Conservation (phyloP, 2,113 vertebrate genomes). For the Gymnogyps californianus region DNA sequence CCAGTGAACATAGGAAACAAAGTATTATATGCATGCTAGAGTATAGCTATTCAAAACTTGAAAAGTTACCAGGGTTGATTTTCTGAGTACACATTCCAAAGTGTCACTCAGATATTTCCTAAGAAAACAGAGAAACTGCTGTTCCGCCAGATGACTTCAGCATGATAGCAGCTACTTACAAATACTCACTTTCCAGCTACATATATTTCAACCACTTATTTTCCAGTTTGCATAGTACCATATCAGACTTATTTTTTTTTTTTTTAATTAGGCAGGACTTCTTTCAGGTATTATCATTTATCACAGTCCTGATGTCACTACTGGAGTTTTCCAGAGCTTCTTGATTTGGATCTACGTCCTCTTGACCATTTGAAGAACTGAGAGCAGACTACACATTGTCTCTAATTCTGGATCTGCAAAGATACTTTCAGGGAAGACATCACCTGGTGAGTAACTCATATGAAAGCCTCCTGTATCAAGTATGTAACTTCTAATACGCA, state of each 20-base stretch:
- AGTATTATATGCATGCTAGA: neutral
- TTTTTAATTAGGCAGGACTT: neutral
- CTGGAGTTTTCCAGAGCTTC: neutral
- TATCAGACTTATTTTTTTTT: no score
- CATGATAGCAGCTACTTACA: neutral
- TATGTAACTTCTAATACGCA: neutral
- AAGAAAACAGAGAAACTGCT: neutral
- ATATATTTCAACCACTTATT: neutral
- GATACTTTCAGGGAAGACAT: neutral
- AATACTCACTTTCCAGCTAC: neutral
- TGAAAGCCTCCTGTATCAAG: neutral
- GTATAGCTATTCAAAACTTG: neutral
- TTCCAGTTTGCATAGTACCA: neutral
- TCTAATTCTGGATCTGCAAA: neutral
- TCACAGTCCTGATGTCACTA: neutral
- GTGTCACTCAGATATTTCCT: neutral
- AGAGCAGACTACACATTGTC: neutral
- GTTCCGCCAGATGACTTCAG: neutral
- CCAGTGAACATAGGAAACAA: neutral
- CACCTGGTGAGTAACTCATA: neutral
- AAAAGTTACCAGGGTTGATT: neutral
- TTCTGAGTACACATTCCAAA: neutral
- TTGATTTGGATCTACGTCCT: neutral
- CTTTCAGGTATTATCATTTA: neutral
- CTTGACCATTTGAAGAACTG: neutral